Evolutionary conservation across 2,113 vertebrate species (phyloP).

Genomic region (Pithys albifrons): DNA sequence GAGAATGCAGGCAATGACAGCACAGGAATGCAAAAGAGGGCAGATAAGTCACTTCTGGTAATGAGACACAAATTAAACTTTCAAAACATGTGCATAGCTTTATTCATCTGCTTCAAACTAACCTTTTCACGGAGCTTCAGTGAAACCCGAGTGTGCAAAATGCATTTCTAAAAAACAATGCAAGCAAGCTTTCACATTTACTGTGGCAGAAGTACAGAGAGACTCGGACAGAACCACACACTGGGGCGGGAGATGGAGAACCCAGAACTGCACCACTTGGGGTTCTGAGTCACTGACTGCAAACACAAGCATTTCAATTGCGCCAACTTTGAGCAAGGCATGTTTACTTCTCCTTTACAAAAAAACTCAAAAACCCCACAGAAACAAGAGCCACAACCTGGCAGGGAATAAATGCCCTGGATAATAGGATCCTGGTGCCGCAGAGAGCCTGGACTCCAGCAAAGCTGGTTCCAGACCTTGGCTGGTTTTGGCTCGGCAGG

Average conservation of each 20-base stretch:
- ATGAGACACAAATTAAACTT: conserved; percentile 79
- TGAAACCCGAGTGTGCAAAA: conserved; percentile 77
- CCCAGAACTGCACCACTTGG: conserved; percentile 68
- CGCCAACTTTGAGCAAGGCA: conserved; percentile 38
- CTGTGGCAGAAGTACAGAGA: conserved; percentile 72
- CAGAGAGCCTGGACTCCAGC: conserved; percentile 20
- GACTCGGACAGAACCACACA: conserved; percentile 60
- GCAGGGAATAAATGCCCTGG: conserved; percentile 38
- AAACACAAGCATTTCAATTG: conserved; percentile 55
- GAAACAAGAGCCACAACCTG: conserved; percentile 30
- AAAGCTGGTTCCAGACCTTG: conserved; percentile 13
- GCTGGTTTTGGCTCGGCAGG: conserved; percentile 43
- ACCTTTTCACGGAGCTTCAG: conserved; percentile 75
- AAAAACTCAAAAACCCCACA: neutral
- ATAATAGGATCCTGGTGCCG: neutral
- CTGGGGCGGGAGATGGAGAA: conserved; percentile 35
- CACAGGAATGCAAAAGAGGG: conserved; percentile 62
- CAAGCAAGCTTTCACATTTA: conserved; percentile 79
- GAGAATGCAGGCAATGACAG: conserved; percentile 62
- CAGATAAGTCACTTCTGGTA: conserved; percentile 77
- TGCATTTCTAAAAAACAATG: conserved; percentile 78
- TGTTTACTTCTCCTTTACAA: conserved; percentile 25
- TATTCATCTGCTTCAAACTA: conserved; percentile 78
- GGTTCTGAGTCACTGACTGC: conserved; percentile 67
- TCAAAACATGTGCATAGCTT: conserved; percentile 82